Conservation (phyloP, 2,888 invertebrate species). For the Hemicrepidius hirtus region DNA sequence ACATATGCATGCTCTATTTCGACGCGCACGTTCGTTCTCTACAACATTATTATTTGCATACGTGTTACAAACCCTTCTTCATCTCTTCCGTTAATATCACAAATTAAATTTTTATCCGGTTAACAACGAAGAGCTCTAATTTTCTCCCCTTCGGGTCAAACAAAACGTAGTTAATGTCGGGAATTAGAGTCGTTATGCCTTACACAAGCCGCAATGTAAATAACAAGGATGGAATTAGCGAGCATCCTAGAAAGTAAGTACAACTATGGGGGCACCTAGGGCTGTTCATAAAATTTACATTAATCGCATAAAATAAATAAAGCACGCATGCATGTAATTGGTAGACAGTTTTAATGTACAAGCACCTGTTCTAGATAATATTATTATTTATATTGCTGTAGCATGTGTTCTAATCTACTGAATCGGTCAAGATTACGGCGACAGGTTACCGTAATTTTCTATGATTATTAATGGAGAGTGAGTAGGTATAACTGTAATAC, state of each 20-base stretch:
- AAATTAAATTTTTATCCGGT: neutral
- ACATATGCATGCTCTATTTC: too few relatives aligned
- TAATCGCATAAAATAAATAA: slow-evolving; percentile 21
- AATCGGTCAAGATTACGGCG: neutral
- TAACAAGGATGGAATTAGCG: slow-evolving; percentile 27
- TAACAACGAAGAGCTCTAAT: neutral
- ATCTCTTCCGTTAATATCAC: neutral
- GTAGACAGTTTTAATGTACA: neutral
- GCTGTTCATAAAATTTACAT: slow-evolving; percentile 22
- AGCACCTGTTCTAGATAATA: slow-evolving; percentile 14
- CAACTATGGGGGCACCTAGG: slow-evolving; percentile 12
- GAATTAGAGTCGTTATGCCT: slow-evolving; percentile 34
- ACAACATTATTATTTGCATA: too few relatives aligned
- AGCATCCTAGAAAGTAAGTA: slow-evolving; percentile 35
- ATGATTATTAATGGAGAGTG: neutral
- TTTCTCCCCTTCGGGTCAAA: slow-evolving; percentile 14
- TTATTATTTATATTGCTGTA: neutral
- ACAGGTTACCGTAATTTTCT: neutral
- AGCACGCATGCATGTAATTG: neutral
- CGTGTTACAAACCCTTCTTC: too few relatives aligned
- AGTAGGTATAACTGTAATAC: too few relatives aligned
- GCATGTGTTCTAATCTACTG: neutral
- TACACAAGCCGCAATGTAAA: slow-evolving; percentile 25
- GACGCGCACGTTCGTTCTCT: too few relatives aligned
- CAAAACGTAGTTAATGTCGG: slow-evolving; percentile 32